Evolutionary conservation across 2,113 vertebrate species (phyloP).

Genomic region (Isichthys henryi): DNA sequence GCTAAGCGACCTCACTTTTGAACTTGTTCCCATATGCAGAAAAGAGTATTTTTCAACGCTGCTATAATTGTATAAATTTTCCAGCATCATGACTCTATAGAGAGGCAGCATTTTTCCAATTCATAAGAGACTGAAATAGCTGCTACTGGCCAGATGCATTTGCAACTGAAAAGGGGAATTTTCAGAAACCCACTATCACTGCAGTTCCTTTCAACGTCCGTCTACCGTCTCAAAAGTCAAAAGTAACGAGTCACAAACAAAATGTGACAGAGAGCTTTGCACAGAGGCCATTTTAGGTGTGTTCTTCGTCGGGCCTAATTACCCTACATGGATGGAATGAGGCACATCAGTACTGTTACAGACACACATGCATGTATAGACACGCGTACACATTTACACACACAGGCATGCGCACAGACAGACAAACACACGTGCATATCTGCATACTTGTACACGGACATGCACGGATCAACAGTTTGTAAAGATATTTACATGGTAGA

Average conservation of each 20-base stretch:
- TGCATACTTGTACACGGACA: not conserved
- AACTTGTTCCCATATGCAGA: not conserved
- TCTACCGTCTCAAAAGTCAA: not conserved
- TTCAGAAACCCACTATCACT: not conserved
- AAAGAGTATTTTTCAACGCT: not conserved
- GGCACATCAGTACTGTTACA: not conserved
- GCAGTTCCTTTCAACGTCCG: not conserved
- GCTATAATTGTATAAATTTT: not conserved
- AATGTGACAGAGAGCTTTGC: not conserved
- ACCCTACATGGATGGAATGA: not conserved
- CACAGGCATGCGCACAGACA: not conserved
- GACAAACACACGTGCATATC: not conserved
- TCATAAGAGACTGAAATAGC: not conserved
- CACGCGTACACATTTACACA: not conserved
- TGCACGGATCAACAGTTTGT: not conserved
- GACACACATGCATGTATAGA: not conserved
- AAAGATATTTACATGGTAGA: not conserved
- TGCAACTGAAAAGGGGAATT: not conserved
- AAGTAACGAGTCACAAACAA: not conserved
- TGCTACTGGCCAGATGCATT: not conserved
- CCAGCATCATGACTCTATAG: not conserved
- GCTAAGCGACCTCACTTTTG: not conserved
- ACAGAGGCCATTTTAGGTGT: not conserved
- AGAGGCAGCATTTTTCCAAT: not conserved
- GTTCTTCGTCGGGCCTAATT: not conserved